These are phyloP conservation scores for Acropora yongei DNA, from an alignment of 64 coral and sea anemone genomes.

Conservation along the genomic window DNA sequence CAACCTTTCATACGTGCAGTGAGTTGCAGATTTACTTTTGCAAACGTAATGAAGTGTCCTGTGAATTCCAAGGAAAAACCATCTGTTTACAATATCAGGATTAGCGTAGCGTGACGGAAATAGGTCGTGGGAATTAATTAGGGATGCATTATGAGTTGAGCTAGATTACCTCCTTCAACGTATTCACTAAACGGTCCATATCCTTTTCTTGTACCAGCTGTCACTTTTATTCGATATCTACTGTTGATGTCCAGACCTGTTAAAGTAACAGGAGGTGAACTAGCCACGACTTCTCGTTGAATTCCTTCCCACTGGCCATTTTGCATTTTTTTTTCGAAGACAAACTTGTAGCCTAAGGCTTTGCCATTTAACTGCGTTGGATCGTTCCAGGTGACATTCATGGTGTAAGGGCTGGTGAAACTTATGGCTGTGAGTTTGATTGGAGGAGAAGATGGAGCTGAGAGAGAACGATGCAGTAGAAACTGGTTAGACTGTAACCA, in stretches of 20 bases:
- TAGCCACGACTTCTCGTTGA: background rate
- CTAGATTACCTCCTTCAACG: background rate
- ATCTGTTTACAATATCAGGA: no score
- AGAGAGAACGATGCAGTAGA: background rate
- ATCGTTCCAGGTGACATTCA: conserved; percentile 12
- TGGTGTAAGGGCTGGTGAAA: background rate
- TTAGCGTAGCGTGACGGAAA: no score
- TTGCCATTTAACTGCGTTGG: background rate
- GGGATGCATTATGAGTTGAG: no score
- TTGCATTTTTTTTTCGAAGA: background rate
- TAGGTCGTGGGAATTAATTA: no score
- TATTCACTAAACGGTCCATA: conserved; percentile 23
- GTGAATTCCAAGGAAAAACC: no score
- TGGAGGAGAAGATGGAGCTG: conserved; percentile 3
- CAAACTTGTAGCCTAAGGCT: background rate
- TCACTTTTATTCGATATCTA: background rate
- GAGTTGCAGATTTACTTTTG: no score
- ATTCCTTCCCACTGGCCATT: background rate
- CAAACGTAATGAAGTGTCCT: no score
- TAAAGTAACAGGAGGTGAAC: background rate
- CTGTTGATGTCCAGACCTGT: background rate
- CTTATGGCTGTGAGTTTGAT: background rate
- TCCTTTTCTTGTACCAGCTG: conserved; percentile 18
- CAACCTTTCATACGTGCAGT: no score
- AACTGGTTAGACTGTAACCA: no score